Percentiles rank a stretch among this genome's conserved stretches.
Conservation (phyloP, 2,888 invertebrate species). For the Calliopum simillimum region DNA sequence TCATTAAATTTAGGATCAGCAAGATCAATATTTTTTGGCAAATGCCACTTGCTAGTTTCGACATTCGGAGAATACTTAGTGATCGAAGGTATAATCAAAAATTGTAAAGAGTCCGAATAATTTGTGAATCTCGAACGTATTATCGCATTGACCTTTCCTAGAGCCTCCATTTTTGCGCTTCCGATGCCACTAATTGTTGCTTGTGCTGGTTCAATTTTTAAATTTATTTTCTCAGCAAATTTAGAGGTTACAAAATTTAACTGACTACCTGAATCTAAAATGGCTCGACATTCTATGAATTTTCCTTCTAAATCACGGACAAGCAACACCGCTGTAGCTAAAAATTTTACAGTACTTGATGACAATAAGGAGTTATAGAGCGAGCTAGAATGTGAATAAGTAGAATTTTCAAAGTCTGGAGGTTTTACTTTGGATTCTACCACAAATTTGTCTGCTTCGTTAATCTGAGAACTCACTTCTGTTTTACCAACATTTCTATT, state of each 20-base stretch:
- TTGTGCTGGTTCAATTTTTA: background rate
- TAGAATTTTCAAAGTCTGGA: no score
- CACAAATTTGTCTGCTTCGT: no score
- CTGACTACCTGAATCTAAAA: slow-evolving; percentile 1
- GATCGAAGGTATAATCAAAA: background rate
- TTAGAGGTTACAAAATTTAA: background rate
- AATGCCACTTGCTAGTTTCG: background rate
- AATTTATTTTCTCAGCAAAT: background rate
- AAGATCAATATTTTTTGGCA: background rate
- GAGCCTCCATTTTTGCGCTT: background rate
- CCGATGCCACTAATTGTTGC: background rate
- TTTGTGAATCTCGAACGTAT: background rate
- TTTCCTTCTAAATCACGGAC: background rate
- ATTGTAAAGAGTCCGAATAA: background rate
- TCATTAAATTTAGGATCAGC: slow-evolving; percentile 1
- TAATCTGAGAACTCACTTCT: no score
- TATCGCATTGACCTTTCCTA: background rate
- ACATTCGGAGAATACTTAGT: background rate
- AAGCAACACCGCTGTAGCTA: slow-evolving; percentile 1
- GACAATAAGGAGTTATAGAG: background rate
- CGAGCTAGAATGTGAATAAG: background rate
- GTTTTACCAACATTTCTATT: no score
- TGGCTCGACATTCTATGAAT: background rate
- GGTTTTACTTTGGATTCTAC: no score
- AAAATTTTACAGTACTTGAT: background rate